These are phyloP conservation scores for Andinoacara biseriatus DNA, from an alignment of 2,113 vertebrate genomes.

Conservation along the genomic window DNA sequence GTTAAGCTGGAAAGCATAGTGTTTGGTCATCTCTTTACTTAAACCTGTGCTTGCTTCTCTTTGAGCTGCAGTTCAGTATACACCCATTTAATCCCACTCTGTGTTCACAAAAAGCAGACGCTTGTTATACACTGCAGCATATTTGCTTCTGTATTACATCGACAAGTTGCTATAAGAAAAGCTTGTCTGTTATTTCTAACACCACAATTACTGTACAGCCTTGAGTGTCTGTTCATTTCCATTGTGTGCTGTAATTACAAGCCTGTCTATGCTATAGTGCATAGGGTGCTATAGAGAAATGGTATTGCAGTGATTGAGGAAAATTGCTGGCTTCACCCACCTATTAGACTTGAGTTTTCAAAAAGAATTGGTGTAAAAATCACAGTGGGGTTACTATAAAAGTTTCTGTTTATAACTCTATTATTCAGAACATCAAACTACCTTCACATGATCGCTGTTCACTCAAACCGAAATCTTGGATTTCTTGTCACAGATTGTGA, in stretches of 20 bases:
- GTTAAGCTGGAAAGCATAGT: not conserved
- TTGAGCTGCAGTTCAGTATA: conserved; percentile 10
- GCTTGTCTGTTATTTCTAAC: conserved; percentile 62
- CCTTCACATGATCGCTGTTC: not conserved
- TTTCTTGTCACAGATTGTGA: conserved; percentile 87
- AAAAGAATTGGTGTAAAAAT: conserved; percentile 32
- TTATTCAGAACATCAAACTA: not conserved
- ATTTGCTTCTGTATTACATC: conserved; percentile 56
- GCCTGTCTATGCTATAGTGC: conserved; percentile 37
- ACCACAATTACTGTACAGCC: conserved; percentile 61
- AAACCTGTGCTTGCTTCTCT: conserved; percentile 10
- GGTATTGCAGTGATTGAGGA: conserved; percentile 49
- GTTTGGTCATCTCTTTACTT: conserved; percentile 2
- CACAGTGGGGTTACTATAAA: not conserved
- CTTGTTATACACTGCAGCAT: conserved; percentile 39
- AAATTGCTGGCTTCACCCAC: conserved; percentile 59
- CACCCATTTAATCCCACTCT: not conserved
- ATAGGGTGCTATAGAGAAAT: conserved; percentile 55
- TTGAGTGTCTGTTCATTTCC: conserved; percentile 55
- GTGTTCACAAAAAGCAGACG: conserved; percentile 27
- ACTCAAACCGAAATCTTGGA: not conserved
- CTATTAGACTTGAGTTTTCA: conserved; percentile 27
- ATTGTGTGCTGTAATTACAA: conserved; percentile 70
- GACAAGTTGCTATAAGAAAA: conserved; percentile 58
- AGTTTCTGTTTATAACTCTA: not conserved